Percentiles rank a stretch among this genome's conserved stretches.
phyloP scores from a whole-genome alignment of 2,113 vertebrate species.

The Phasianus colchicus region DNA sequence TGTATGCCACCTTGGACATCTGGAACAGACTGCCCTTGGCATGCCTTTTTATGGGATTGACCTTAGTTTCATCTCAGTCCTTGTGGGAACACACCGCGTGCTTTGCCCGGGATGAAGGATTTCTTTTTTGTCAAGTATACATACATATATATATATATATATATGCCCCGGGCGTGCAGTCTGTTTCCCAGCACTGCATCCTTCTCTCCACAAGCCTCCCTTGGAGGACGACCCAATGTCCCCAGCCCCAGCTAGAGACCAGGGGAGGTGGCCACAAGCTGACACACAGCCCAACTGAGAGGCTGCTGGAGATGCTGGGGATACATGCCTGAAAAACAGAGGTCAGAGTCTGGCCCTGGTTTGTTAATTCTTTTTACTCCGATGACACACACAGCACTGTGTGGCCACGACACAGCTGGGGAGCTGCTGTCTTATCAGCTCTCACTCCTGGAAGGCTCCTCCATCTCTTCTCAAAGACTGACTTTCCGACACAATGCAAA shows the following conservation, averaged over 20 bases:
- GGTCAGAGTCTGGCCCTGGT: constrained; percentile 43
- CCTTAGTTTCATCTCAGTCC: not conserved
- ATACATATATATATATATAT: accelerated
- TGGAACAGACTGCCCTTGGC: too few species aligned
- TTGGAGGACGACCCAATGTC: not conserved
- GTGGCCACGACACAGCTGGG: constrained; percentile 55
- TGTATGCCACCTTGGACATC: not conserved
- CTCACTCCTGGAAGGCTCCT: constrained; percentile 59
- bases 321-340: constrained; percentile 11
- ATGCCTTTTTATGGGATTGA: not conserved
- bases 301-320: not conserved
- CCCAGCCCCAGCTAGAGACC: not conserved
- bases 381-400: not conserved
- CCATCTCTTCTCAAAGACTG: constrained; percentile 49
- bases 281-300: not conserved
- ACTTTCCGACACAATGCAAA: constrained; percentile 19
- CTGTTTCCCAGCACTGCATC: accelerated
- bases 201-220: not conserved
- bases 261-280: not conserved
- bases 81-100: not conserved
- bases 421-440: constrained; percentile 61
- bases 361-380: constrained; percentile 29
- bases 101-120: not conserved
- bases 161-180: not conserved
- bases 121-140: not conserved